Conservation (phyloP, 1,140 invertebrate species). For the Scaptomyza pallida region DNA sequence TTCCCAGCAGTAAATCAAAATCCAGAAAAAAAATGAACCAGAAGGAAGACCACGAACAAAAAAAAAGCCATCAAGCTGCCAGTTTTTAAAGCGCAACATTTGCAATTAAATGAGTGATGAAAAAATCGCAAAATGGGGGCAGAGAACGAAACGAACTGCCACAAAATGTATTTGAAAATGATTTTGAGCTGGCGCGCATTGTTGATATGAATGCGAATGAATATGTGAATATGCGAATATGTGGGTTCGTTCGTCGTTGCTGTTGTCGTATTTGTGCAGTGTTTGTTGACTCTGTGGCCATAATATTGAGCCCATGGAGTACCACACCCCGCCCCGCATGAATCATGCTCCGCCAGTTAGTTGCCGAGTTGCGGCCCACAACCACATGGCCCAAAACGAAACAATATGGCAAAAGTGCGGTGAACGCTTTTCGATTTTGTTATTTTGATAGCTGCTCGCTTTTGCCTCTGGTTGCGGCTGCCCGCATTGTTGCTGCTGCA, state of each 20-base stretch:
- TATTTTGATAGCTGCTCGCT: conserved; percentile 64
- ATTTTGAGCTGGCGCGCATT: conserved; percentile 39
- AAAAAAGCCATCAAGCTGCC: conserved; percentile 1
- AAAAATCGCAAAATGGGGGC: background rate
- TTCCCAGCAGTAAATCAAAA: conserved; percentile 47
- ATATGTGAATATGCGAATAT: conserved; percentile 1
- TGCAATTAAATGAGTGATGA: conserved; percentile 45
- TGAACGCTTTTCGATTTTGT: conserved; percentile 56
- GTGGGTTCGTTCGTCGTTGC: too few relatives aligned
- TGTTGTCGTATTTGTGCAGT: conserved; percentile 2
- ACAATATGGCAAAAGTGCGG: conserved; percentile 59
- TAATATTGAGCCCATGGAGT: conserved; percentile 40
- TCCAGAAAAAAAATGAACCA: conserved; percentile 6
- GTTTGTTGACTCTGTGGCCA: conserved; percentile 52
- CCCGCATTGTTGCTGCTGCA: conserved; percentile 29
- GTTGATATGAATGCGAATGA: conserved; percentile 22
- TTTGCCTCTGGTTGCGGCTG: conserved; percentile 32
- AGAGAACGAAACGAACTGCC: conserved; percentile 13
- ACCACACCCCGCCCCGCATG: background rate
- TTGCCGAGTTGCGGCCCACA: conserved; percentile 27
- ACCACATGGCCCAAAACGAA: conserved; percentile 38
- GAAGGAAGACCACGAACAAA: background rate
- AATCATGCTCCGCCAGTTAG: background rate
- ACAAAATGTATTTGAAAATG: conserved; percentile 55
- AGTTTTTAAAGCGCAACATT: conserved; percentile 36